Base-by-base conservation (phyloP, 2,888 invertebrate species). In the Dryocosmus kuriphilus region DNA sequence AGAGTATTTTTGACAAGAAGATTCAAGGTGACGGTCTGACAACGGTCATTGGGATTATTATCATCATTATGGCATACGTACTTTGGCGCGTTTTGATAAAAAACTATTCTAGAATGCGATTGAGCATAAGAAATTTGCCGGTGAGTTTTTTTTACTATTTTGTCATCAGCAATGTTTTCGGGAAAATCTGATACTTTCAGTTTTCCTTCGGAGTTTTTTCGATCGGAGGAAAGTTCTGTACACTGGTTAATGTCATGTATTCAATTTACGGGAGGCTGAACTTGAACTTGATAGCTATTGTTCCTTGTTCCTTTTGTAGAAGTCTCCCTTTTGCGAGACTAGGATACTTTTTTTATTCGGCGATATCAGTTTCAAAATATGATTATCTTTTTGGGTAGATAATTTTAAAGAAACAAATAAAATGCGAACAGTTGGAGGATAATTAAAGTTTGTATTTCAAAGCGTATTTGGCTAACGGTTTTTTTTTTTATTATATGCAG, bases 11-110 rank as follows among this genome's bases (percentile, higher is more conserved):
- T 75, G 24, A 80, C 79, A 80, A 80, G 81, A 79, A 77, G 81
- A 80, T 76, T 81, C 82, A 81, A 82, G 82, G 82, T 81, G 80
- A 81, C 80, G 80, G 78, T 78, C 77, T 75, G 78, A 80, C 78
- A 74, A 78, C 65, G 73, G 60, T 67, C 65, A 78, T 76, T 76
- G 71, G 80, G 76, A 75, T 79, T 76, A 80, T 79, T 71, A 77
- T 74, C 84, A 62, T 79, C 84, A 85, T 83, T 85, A 94, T 94
- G 94, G 94, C 94, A 84, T 94, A 94, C 91, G 93, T 94, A 81
- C 91, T 94, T 81, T 94, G 93, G 94, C 92, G 93, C 86, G 93
- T 94, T 82, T 91, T 94, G 80, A 93, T 93, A 93, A 94, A 94
- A 89, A 94, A 93, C 87, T 94, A 94, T 88, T 92, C 93, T 84